Conservation (phyloP, 2,113 vertebrate species). For the Xenus cinereus region DNA sequence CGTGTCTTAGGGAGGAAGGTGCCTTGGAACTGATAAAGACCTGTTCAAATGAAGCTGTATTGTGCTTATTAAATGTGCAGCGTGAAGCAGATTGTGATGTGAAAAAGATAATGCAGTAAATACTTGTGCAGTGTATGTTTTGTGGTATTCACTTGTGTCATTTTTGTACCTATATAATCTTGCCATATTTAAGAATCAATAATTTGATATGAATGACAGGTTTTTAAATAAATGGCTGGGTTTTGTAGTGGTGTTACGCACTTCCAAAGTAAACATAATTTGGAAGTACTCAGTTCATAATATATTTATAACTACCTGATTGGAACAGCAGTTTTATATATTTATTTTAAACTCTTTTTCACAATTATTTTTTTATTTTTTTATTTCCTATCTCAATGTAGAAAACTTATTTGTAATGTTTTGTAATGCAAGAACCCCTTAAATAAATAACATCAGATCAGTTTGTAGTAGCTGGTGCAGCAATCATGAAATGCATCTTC, state of each 20-base stretch:
- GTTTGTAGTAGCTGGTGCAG: not conserved
- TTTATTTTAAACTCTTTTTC: slow-evolving; percentile 15
- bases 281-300: not conserved
- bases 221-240: not conserved
- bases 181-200: not conserved
- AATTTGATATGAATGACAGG: not conserved
- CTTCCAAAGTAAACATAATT: not conserved
- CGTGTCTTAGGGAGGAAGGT: slow-evolving; percentile 76
- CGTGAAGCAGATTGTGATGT: not conserved
- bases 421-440: slow-evolving; percentile 7
- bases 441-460: slow-evolving; percentile 41
- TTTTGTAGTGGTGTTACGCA: not conserved
- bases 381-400: not conserved
- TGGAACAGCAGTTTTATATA: not conserved
- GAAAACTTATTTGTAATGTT: not conserved
- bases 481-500: not conserved
- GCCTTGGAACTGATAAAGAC: slow-evolving; percentile 69
- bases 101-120: not conserved
- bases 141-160: not conserved
- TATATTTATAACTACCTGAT: not conserved
- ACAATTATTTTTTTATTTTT: not conserved
- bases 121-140: not conserved
- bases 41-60: too few relatives aligned
- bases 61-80: not conserved
- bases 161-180: not conserved